phyloP scores from a whole-genome alignment of 2,888 invertebrate genomes.

The Trachelus tabidus region DNA sequence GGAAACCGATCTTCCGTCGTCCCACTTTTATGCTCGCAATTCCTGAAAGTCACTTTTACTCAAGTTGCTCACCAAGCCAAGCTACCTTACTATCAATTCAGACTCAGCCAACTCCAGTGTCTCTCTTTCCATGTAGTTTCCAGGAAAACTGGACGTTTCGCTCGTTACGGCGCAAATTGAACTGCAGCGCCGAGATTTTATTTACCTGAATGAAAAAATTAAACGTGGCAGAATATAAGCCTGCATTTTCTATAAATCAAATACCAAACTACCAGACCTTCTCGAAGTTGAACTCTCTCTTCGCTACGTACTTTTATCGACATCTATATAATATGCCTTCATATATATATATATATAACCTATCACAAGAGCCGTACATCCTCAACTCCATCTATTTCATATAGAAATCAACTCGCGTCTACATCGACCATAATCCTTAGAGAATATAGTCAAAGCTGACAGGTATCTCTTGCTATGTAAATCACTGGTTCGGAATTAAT shows the following conservation, averaged over 20 bases:
- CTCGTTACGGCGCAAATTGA: slow-evolving; percentile 12
- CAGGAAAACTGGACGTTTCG: slow-evolving; percentile 24
- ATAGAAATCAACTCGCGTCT: background rate
- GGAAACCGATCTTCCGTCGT: background rate
- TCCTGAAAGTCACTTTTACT: background rate
- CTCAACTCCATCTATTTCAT: background rate
- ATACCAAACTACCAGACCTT: background rate
- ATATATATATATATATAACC: background rate
- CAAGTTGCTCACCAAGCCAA: background rate
- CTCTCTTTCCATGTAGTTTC: slow-evolving; percentile 25
- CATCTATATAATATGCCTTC: too few relatives aligned
- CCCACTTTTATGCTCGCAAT: too few relatives aligned
- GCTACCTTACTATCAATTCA: background rate
- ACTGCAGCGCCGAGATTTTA: slow-evolving; percentile 21
- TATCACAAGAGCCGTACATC: background rate
- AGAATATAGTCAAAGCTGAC: background rate
- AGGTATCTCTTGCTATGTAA: background rate
- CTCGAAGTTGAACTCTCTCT: background rate
- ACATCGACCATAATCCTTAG: background rate
- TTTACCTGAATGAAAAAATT: slow-evolving; percentile 8
- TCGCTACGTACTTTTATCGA: background rate
- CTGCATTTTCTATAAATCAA: background rate
- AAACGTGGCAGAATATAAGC: slow-evolving; percentile 17
- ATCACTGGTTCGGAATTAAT: background rate
- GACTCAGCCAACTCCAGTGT: slow-evolving; percentile 12